Evolutionary conservation across 2,113 vertebrate species (phyloP).

Genomic region (Tinamus guttatus): DNA sequence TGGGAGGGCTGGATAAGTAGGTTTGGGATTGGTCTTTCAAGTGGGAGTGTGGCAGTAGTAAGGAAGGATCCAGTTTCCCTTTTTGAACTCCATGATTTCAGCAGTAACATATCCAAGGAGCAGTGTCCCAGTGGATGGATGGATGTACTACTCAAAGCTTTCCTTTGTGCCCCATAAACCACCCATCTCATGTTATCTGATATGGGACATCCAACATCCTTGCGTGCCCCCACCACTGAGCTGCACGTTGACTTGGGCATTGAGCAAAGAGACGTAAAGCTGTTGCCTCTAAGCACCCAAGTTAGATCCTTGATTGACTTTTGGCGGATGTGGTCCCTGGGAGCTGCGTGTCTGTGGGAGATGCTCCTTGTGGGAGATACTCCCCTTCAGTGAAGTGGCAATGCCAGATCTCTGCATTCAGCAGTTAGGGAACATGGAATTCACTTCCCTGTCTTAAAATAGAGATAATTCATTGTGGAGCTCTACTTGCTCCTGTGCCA

Average conservation of each 20-base stretch:
- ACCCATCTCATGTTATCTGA: too few species aligned
- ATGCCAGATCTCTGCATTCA: not conserved
- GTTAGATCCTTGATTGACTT: not conserved
- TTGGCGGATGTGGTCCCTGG: not conserved
- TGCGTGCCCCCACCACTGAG: too few species aligned
- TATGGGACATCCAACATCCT: not conserved
- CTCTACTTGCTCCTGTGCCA: accelerated
- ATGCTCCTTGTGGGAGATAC: accelerated
- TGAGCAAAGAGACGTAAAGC: not conserved
- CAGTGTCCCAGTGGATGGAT: accelerated
- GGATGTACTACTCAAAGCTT: not conserved
- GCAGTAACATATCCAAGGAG: not conserved
- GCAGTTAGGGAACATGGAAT: not conserved
- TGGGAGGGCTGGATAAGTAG: accelerated
- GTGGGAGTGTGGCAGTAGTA: too few species aligned
- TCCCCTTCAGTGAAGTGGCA: not conserved
- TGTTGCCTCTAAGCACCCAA: not conserved
- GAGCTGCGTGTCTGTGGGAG: not conserved
- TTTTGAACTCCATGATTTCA: not conserved
- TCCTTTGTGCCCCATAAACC: too few species aligned
- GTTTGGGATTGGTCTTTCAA: not conserved
- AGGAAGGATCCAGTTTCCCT: not conserved
- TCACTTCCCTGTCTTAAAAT: not conserved
- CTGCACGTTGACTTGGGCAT: not conserved
- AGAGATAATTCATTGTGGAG: not conserved